Conservation (phyloP, 1,140 invertebrate genomes). For the Heliconius eleuchia region DNA sequence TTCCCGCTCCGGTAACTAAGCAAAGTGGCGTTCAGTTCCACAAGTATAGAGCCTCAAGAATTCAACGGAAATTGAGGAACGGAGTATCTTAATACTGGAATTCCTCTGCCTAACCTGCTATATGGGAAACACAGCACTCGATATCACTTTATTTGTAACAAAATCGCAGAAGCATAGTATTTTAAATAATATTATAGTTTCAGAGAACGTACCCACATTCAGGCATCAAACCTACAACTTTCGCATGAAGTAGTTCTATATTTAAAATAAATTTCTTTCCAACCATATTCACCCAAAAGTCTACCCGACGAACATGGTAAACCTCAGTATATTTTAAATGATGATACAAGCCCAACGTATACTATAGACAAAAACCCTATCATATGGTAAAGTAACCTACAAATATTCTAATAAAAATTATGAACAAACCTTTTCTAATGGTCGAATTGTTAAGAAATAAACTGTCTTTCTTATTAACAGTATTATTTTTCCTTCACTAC, state of each 20-base stretch:
- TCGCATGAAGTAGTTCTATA: no score
- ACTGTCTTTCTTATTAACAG: no score
- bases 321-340: constrained; percentile 7
- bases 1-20: not conserved
- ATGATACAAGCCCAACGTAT: not conserved
- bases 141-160: no score
- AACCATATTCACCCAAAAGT: not conserved
- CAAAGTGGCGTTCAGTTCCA: not conserved
- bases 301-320: not conserved
- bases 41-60: not conserved
- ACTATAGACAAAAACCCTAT: not conserved
- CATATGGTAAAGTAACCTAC: not conserved
- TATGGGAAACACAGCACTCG: no score
- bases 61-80: not conserved
- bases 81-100: not conserved
- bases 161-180: no score
- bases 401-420: not conserved
- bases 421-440: no score
- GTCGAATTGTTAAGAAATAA: no score
- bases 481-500: no score
- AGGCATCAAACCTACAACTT: no score
- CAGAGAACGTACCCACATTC: no score
- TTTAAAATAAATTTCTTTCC: not conserved
- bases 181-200: no score
- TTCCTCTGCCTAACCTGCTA: not conserved